Evolutionary conservation across 2,113 vertebrate genomes (phyloP).

Genomic region (Psilopogon haemacephalus): DNA sequence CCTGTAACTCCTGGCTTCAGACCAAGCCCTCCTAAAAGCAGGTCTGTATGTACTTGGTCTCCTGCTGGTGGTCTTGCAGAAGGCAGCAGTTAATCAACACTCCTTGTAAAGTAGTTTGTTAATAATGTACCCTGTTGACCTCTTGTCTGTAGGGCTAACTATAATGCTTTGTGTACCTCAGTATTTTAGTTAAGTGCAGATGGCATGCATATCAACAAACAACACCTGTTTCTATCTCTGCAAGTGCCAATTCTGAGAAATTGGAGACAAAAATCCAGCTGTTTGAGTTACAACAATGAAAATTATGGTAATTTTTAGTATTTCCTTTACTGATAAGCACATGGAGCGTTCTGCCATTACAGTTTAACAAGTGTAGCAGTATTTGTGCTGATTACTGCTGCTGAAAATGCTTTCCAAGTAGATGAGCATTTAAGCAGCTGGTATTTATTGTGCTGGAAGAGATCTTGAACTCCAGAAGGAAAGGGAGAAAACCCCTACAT

Average conservation of each 20-base stretch:
- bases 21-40: background rate
- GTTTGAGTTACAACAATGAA: background rate
- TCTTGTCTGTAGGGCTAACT: background rate
- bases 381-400: background rate
- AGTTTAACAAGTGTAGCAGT: background rate
- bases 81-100: background rate
- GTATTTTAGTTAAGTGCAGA: background rate
- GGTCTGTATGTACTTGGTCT: background rate
- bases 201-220: rapidly evolving
- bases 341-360: background rate
- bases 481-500: background rate
- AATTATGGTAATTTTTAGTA: background rate
- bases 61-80: background rate
- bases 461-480: background rate
- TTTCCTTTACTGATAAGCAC: background rate
- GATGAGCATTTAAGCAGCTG: background rate
- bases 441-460: background rate
- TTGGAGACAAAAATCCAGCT: background rate
- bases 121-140: background rate
- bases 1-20: background rate
- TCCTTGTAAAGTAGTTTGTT: background rate
- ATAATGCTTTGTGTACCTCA: background rate
- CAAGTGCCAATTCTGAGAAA: background rate
- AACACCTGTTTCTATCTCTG: background rate
- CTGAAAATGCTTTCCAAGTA: background rate